Percentiles rank a stretch among this genome's conserved stretches.
These are phyloP conservation scores for Timema cristinae DNA, from an alignment of 2,888 invertebrate species.

Conservation along the genomic window DNA sequence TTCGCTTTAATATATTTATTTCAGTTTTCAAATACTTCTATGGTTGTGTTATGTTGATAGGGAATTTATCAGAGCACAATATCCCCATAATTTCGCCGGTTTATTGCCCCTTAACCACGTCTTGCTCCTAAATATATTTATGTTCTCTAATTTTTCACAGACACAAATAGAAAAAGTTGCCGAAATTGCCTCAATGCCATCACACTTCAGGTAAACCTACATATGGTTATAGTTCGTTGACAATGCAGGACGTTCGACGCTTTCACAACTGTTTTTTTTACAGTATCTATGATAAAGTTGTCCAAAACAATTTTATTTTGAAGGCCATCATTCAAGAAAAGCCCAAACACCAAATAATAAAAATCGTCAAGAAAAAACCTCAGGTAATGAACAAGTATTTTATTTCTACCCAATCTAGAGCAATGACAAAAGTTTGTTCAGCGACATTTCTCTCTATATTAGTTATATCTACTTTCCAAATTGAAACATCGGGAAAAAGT, in stretches of 20 bases:
- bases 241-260: no score
- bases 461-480: not conserved
- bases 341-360: not conserved
- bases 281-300: not conserved
- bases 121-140: not conserved
- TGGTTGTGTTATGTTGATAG: not conserved
- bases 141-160: not conserved
- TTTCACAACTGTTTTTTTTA: not conserved
- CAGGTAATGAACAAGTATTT: not conserved
- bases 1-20: no score
- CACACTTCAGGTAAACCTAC: not conserved
- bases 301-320: conserved; percentile 4
- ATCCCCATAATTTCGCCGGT: no score
- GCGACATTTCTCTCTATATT: conserved; percentile 6
- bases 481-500: not conserved
- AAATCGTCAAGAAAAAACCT: not conserved
- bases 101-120: not conserved
- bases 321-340: not conserved
- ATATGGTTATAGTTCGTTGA: not conserved
- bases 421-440: not conserved
- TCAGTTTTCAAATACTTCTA: not conserved
- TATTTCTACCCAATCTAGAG: not conserved
- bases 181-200: not conserved
- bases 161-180: conserved; percentile 1
- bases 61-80: not conserved